Conservation (phyloP, 2,888 invertebrate genomes). For the Iphiclides podalirius region DNA sequence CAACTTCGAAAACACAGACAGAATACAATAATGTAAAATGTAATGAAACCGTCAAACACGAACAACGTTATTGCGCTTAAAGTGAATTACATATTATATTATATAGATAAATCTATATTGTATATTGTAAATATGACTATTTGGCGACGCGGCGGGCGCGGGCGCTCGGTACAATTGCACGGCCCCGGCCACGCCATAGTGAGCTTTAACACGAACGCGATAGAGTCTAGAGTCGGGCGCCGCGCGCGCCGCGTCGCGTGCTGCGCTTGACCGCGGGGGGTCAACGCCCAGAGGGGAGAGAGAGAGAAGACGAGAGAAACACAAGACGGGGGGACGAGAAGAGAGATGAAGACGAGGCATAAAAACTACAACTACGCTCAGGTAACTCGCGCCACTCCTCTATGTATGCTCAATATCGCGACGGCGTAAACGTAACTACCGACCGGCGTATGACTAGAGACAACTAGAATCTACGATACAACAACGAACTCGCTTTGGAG, state of each 20-base stretch:
- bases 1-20: conserved; percentile 26
- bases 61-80: conserved; percentile 3
- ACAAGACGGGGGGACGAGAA: conserved; percentile 3
- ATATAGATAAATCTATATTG: conserved; percentile 56
- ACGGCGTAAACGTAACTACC: conserved; percentile 8
- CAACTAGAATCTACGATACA: conserved; percentile 24
- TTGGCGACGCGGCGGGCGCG: conserved; percentile 41
- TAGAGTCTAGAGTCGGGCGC: conserved; percentile 20
- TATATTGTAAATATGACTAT: conserved; percentile 61
- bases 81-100: conserved; percentile 35
- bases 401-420: conserved; percentile 18
- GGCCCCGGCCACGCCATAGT: conserved; percentile 21
- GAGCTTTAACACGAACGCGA: neutral
- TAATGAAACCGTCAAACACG: too few relatives aligned
- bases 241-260: conserved; percentile 48
- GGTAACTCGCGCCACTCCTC: conserved; percentile 47
- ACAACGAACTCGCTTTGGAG: conserved; percentile 13
- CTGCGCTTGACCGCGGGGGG: too few relatives aligned
- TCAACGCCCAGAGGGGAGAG: too few relatives aligned
- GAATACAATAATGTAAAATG: neutral
- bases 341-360: conserved; percentile 33
- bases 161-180: conserved; percentile 31
- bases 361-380: conserved; percentile 54
- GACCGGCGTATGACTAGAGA: conserved; percentile 25
- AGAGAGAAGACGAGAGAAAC: conserved; percentile 38